Conservation (phyloP, 2,797 vertebrate genomes). For the Sebastes cheni region DNA sequence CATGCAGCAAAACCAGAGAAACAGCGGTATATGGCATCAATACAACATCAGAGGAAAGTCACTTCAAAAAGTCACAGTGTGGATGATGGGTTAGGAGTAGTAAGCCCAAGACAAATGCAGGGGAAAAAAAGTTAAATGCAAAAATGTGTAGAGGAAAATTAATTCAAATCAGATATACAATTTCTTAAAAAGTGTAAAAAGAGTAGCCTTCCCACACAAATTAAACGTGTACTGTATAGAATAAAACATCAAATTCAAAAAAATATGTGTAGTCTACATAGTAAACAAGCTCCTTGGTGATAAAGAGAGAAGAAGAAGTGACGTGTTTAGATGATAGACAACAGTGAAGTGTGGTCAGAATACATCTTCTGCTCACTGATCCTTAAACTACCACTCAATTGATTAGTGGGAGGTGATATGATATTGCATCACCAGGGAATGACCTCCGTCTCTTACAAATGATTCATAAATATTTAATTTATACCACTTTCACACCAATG, state of each 20-base stretch:
- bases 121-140: not conserved
- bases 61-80: constrained; percentile 61
- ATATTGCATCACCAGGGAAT: not conserved
- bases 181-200: not conserved
- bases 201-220: not conserved
- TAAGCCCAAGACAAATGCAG: not conserved
- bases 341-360: not conserved
- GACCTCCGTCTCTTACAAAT: not conserved
- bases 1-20: constrained; percentile 83
- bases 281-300: not conserved
- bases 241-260: not conserved
- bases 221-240: not conserved
- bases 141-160: not conserved
- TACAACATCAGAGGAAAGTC: constrained; percentile 67
- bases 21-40: constrained; percentile 73
- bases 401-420: not conserved
- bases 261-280: not conserved
- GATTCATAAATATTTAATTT: not conserved
- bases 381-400: not conserved
- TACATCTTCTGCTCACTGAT: not conserved
- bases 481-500: too few species aligned
- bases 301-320: not conserved
- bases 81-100: constrained; percentile 18
- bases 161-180: not conserved
- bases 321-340: not conserved